phyloP scores from a whole-genome alignment of 2,888 invertebrate species.

The Heterodera filipjevi region DNA sequence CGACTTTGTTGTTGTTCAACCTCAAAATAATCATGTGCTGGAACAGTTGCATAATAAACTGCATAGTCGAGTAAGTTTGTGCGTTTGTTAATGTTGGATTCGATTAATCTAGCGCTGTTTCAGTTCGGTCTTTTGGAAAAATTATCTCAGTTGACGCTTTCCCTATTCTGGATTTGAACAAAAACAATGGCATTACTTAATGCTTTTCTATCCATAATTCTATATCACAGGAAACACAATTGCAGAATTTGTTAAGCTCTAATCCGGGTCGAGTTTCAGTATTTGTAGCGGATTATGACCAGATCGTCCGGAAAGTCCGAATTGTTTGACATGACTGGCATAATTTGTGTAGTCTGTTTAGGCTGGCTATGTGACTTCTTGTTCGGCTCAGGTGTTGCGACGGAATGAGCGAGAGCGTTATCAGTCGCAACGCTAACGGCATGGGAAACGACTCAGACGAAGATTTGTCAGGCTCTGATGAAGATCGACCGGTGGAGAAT shows the following conservation, averaged over 20 bases:
- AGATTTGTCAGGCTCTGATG: background rate
- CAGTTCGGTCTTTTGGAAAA: too few relatives aligned
- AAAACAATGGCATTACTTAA: too few relatives aligned
- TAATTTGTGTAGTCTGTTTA: background rate
- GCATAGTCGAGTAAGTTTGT: background rate
- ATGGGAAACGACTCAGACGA: background rate
- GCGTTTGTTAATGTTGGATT: background rate
- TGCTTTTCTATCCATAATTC: too few relatives aligned
- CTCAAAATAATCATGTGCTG: background rate
- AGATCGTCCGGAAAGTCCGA: too few relatives aligned
- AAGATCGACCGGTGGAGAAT: background rate
- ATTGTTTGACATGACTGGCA: too few relatives aligned
- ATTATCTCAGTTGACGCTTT: too few relatives aligned
- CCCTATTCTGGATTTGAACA: too few relatives aligned
- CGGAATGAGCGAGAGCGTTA: background rate
- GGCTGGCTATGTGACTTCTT: background rate
- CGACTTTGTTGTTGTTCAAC: background rate
- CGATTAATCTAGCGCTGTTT: too few relatives aligned
- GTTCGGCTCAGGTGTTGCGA: background rate
- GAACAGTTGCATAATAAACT: background rate
- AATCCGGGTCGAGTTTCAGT: too few relatives aligned
- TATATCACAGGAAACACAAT: too few relatives aligned
- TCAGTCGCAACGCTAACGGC: background rate
- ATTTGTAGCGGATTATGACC: too few relatives aligned
- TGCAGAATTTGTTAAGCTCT: too few relatives aligned